A percentile compares a stretch with the other conserved stretches of the same genome.
These are phyloP conservation scores for Tryphoninae sp. DNA, from an alignment of 2,888 invertebrate genomes.

Conservation along the genomic window DNA sequence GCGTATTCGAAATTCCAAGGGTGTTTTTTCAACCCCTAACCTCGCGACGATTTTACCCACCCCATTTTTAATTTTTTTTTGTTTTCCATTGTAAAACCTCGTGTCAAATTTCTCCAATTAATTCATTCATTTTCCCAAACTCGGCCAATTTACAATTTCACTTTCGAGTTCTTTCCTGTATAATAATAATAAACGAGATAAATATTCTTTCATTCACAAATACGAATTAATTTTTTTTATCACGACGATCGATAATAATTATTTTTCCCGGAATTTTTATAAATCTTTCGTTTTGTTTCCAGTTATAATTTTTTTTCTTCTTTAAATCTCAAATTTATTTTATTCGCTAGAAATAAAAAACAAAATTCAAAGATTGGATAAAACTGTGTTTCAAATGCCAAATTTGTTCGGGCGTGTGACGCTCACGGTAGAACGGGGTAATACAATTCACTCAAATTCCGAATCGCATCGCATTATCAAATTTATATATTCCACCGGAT, in stretches of 20 bases:
- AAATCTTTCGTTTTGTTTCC: neutral
- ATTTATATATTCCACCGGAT: slow-evolving; percentile 43
- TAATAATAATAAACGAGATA: no score
- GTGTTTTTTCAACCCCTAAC: neutral
- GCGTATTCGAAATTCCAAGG: neutral
- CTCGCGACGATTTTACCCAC: neutral
- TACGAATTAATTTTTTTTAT: no score
- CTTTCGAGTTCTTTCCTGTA: no score
- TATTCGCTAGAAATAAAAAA: neutral
- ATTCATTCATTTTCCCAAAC: no score
- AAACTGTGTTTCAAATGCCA: no score
- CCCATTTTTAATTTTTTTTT: no score
- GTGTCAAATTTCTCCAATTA: no score
- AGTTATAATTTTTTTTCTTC: neutral
- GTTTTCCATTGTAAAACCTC: no score
- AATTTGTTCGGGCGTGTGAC: neutral
- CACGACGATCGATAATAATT: neutral
- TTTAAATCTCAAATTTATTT: neutral
- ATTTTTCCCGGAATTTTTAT: neutral
- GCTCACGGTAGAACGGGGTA: neutral
- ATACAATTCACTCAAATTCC: slow-evolving; percentile 31
- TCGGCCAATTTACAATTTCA: no score
- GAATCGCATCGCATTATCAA: slow-evolving; percentile 41
- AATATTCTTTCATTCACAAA: no score
- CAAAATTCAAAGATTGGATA: no score